phyloP scores from a whole-genome alignment of 2,797 vertebrate species.

The Chaetodon trifasciatus region DNA sequence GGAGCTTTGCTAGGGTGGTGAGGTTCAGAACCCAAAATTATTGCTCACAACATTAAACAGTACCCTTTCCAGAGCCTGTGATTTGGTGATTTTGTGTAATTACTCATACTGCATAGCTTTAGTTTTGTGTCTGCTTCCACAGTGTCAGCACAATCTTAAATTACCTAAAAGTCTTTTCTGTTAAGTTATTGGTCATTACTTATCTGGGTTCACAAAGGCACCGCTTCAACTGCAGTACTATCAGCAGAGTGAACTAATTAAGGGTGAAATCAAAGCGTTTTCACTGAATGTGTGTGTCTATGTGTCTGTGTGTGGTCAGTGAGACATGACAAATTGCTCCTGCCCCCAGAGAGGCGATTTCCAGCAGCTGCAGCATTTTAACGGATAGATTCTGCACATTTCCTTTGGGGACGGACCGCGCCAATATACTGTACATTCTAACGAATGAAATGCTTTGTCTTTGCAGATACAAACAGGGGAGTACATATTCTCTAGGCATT shows the following conservation, averaged over 20 bases:
- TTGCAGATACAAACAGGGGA: not conserved
- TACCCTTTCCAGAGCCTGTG: slow-evolving; percentile 23
- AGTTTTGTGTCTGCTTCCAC: slow-evolving; percentile 45
- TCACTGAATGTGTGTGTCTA: slow-evolving; percentile 18
- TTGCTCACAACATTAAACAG: slow-evolving; percentile 32
- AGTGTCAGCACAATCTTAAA: slow-evolving; percentile 57
- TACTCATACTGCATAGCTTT: slow-evolving; percentile 34
- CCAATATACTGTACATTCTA: not conserved
- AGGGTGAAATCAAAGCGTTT: slow-evolving; percentile 50
- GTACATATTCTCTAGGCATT: not conserved
- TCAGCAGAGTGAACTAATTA: slow-evolving; percentile 62
- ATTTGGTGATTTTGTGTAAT: slow-evolving; percentile 51
- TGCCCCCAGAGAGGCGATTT: not conserved
- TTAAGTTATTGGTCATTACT: slow-evolving; percentile 51
- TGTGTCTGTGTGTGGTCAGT: slow-evolving; percentile 25
- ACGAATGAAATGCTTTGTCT: not conserved
- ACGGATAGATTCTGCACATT: not conserved
- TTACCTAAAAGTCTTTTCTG: slow-evolving; percentile 42
- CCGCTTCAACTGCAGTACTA: slow-evolving; percentile 26
- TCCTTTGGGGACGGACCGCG: not conserved
- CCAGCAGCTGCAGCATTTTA: not conserved
- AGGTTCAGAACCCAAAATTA: slow-evolving; percentile 21
- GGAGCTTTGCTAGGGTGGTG: slow-evolving; percentile 1
- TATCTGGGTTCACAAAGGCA: slow-evolving; percentile 59
- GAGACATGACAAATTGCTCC: slow-evolving; percentile 45